These are phyloP conservation scores for Carollia perspicillata DNA, from an alignment of 2,113 vertebrate genomes.

Conservation along the genomic window DNA sequence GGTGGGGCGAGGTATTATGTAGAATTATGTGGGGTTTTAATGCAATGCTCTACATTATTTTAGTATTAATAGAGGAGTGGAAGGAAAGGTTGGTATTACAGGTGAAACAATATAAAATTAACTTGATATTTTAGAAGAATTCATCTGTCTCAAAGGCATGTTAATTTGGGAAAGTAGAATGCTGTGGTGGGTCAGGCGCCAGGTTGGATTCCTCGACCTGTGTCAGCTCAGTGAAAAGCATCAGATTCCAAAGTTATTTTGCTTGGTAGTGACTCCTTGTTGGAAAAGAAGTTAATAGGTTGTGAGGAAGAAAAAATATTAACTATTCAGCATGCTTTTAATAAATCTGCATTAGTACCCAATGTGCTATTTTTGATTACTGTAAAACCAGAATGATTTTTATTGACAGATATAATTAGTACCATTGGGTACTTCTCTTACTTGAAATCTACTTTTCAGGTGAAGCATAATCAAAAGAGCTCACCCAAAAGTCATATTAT, in stretches of 20 bases:
- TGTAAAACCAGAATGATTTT: not conserved
- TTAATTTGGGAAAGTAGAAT: not conserved
- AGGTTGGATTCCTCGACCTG: not conserved
- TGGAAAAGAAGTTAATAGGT: not conserved
- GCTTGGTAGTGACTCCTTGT: not conserved
- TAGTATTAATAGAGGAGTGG: not conserved
- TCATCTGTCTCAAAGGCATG: not conserved
- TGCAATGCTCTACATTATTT: not conserved
- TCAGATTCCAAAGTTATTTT: not conserved
- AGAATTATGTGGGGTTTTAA: not conserved
- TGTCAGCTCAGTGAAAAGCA: not conserved
- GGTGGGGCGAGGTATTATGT: not conserved
- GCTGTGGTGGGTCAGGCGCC: not conserved
- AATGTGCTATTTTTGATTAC: not conserved
- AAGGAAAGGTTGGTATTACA: not conserved
- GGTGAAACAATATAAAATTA: not conserved
- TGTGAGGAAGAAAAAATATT: not conserved
- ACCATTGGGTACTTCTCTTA: not conserved
- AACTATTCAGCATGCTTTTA: not conserved
- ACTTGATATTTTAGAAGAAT: not conserved
- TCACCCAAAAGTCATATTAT: constrained; percentile 40
- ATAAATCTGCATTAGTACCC: not conserved
- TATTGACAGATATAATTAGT: not conserved
- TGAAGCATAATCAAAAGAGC: not conserved
- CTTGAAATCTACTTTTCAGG: not conserved